A percentile compares a stretch with the other conserved stretches of the same genome.
phyloP scores from a whole-genome alignment of 2,888 invertebrate species.

The Scaptomyza parva region DNA sequence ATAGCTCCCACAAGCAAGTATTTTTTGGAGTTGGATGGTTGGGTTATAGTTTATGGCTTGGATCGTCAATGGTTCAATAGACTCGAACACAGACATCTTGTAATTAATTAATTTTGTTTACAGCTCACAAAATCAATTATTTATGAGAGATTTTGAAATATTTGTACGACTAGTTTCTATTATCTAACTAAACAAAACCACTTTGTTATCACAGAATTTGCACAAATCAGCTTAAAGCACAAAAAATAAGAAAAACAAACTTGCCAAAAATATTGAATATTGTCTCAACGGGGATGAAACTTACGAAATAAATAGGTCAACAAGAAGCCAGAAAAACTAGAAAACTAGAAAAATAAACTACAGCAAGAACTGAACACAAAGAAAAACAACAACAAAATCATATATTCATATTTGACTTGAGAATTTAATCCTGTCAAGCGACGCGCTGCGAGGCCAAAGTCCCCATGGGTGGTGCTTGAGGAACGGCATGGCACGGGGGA shows the following conservation, averaged over 20 bases:
- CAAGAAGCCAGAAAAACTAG: constrained; percentile 11
- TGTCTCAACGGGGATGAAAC: constrained; percentile 49
- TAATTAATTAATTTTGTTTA: constrained; percentile 29
- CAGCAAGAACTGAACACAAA: constrained; percentile 1
- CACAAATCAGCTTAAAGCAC: neutral
- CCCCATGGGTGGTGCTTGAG: constrained; percentile 25
- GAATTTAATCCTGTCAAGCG: constrained; percentile 39
- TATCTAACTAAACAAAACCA: constrained; percentile 7
- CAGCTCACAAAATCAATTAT: neutral
- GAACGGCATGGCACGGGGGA: no score
- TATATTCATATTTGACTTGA: constrained; percentile 55
- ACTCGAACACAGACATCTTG: neutral
- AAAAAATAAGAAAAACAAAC: constrained; percentile 28
- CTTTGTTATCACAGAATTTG: neutral
- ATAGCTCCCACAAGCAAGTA: neutral
- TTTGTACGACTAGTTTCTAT: neutral
- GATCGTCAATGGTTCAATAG: constrained; percentile 3
- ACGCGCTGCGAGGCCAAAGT: constrained; percentile 14
- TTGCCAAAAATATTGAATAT: constrained; percentile 29
- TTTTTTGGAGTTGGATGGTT: neutral
- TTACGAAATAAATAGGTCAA: constrained; percentile 41
- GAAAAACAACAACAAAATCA: constrained; percentile 29
- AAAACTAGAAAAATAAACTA: constrained; percentile 15
- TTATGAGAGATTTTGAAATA: constrained; percentile 5
- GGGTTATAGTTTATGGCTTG: constrained; percentile 3